Evolutionary conservation across 2,113 vertebrate species (phyloP), one percentile per base, ranked within the genome.

Genomic region (Spea multiplicata): DNA sequence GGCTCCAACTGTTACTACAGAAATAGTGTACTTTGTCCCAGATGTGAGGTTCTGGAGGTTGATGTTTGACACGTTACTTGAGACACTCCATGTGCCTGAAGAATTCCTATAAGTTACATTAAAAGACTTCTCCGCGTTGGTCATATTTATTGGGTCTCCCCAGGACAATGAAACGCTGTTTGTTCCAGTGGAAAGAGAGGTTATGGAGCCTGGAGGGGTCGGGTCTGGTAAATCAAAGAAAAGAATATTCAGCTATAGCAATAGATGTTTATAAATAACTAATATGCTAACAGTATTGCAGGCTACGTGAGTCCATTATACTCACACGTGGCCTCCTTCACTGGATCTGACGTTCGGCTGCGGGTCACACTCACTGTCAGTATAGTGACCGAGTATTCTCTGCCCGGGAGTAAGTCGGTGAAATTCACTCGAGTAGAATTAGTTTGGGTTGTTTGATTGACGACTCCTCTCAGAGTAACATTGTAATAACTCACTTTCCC

Each of bases 241-340:
- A 53, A 73, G 8, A 12, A 2, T 13, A 61, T 14, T 61, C 5
- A 52, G 50, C 9, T 52, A 52, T 52, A 52, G 50, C 6, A 52
- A 52, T 52, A 6, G 30, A 52, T 52, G 6, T 1, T 52, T 52
- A 52, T 7, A 52, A 10, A 52, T 7, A 52, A 6, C 3, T 52
- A 3, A 52, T 52, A 52, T 52, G 50, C 50, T 7, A 52, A 52
- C 50, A 52, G 9, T 7, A 52, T 61, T 5, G 30, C 30, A 30
- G 30, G 30, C 30, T 30, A 30, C 2, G 30, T 61, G 5, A 61
- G 8, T n/a, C 45, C 49, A 10, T 13, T 14, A 50, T 74, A 74
- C 73, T 74, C 73, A 74, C 73, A 74, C 44, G 73, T 74, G 8
- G 73, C 73, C 57, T 74, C 59, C 7, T 5, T 64, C 44, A 62